These are phyloP conservation scores for Lacerta bilineata DNA, from an alignment of 2,797 vertebrate species.

Conservation along the genomic window DNA sequence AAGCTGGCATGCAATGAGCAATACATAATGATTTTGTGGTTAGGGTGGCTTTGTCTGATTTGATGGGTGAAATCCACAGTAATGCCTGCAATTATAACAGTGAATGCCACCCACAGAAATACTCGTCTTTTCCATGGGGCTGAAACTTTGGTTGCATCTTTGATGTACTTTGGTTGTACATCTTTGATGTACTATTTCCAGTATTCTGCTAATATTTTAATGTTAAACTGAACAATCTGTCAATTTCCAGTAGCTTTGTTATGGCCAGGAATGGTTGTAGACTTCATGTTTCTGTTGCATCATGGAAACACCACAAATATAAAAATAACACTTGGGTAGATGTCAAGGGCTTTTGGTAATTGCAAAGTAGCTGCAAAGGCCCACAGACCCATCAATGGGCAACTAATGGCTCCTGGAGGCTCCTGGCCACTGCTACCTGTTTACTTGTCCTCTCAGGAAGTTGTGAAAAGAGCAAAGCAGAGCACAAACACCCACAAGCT, in stretches of 20 bases:
- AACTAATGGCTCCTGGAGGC: too few species aligned
- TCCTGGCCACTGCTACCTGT: too few species aligned
- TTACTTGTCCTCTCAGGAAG: too few species aligned
- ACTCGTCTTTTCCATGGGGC: constrained; percentile 14
- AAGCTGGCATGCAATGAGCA: constrained; percentile 38
- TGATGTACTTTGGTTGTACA: too few species aligned
- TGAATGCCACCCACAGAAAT: not conserved
- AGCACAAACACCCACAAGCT: too few species aligned
- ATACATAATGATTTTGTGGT: constrained; percentile 41
- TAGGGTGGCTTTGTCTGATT: constrained; percentile 18
- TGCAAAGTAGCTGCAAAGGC: too few species aligned
- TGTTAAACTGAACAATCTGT: constrained; percentile 21
- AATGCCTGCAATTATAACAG: constrained; percentile 8
- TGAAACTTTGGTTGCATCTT: not conserved
- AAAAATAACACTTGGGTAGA: too few species aligned
- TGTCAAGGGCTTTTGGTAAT: too few species aligned
- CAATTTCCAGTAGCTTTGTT: not conserved
- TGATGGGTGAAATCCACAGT: constrained; percentile 31
- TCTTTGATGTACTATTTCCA: not conserved
- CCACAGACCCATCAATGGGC: too few species aligned
- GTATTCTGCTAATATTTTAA: constrained; percentile 7
- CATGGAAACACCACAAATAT: too few species aligned
- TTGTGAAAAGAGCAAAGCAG: too few species aligned
- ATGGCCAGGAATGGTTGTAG: not conserved
- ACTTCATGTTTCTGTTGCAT: too few species aligned